phyloP scores from a whole-genome alignment of 1,140 invertebrate genomes.

The Bombus fervidus region DNA sequence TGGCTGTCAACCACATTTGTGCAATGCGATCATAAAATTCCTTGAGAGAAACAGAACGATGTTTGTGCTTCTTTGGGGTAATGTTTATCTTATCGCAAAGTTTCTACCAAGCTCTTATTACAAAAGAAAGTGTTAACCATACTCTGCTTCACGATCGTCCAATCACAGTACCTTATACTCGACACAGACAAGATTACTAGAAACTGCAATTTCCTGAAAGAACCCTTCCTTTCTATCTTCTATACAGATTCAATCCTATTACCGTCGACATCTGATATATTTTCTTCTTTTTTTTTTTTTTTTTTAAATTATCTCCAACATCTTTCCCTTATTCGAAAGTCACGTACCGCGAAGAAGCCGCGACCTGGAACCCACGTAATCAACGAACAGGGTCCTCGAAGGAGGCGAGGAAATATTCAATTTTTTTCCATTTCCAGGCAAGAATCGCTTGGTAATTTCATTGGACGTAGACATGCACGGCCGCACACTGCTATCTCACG shows the following conservation, averaged over 20 bases:
- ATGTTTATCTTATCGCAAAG: neutral
- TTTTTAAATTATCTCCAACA: neutral
- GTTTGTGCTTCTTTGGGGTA: neutral
- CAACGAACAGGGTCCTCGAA: neutral
- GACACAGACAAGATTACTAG: neutral
- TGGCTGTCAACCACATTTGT: neutral
- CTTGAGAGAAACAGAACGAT: neutral
- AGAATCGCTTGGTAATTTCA: conserved; percentile 2
- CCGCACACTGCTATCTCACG: neutral
- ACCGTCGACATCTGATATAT: neutral
- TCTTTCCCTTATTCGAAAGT: neutral
- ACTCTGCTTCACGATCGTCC: neutral
- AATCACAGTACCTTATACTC: neutral
- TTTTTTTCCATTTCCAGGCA: conserved; percentile 9
- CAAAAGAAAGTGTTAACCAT: neutral
- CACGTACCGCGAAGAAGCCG: neutral
- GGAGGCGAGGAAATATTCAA: neutral
- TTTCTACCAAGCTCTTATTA: neutral
- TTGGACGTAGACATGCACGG: neutral
- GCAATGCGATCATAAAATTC: neutral
- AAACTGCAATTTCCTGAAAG: neutral
- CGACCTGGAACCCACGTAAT: neutral
- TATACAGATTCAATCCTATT: neutral
- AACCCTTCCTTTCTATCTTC: neutral
- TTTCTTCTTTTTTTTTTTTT: neutral